These are phyloP conservation scores for Sciurus carolinensis DNA, from an alignment of 2,797 vertebrate genomes.

Conservation along the genomic window DNA sequence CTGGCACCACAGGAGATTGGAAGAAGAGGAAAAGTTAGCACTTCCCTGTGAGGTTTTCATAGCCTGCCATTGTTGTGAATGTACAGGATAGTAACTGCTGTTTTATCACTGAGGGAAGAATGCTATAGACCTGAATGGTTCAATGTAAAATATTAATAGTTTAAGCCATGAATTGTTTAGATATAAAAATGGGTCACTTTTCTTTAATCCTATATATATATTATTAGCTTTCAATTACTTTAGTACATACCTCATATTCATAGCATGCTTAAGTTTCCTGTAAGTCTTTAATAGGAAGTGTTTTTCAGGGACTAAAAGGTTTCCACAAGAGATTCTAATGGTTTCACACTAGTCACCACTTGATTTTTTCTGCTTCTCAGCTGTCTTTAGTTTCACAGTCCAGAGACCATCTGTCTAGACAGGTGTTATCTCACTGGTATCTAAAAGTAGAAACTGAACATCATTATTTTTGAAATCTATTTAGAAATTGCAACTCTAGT, in stretches of 20 bases:
- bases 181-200: background rate
- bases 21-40: background rate
- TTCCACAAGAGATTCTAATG: slow-evolving; percentile 80
- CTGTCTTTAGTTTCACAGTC: slow-evolving; percentile 84
- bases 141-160: background rate
- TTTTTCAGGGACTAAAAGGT: slow-evolving; percentile 74
- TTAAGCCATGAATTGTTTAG: background rate
- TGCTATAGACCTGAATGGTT: background rate
- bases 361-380: slow-evolving; percentile 81
- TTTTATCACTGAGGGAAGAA: slow-evolving; percentile 29
- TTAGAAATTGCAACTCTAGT: slow-evolving; percentile 86
- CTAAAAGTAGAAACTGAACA: slow-evolving; percentile 87
- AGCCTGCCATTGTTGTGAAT: background rate
- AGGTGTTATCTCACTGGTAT: slow-evolving; percentile 86
- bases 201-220: background rate
- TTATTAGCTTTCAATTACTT: slow-evolving; percentile 15
- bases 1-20: background rate
- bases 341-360: slow-evolving; percentile 76
- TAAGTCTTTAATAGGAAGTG: slow-evolving; percentile 70
- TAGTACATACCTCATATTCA: slow-evolving; percentile 27
- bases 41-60: background rate
- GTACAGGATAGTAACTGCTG: background rate
- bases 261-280: slow-evolving; percentile 61
- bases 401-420: slow-evolving; percentile 86
- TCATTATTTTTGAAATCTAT: slow-evolving; percentile 88